Percentiles rank a stretch among this genome's conserved stretches.
Evolutionary conservation across 2,888 invertebrate species (phyloP).

Genomic region (Euphydryas editha): DNA sequence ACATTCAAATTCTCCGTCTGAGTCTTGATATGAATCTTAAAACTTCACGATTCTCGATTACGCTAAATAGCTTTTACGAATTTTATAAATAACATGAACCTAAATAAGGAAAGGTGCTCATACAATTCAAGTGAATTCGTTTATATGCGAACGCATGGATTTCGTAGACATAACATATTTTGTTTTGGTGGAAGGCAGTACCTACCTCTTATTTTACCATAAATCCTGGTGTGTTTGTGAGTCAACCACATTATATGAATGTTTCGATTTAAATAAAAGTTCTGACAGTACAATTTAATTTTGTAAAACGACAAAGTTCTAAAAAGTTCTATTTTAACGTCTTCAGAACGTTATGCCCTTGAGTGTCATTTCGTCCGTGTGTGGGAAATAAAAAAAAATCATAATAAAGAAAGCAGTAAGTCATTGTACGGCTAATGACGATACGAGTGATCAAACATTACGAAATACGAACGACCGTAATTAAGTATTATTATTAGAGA

Average conservation of each 20-base stretch:
- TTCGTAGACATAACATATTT: constrained; percentile 7
- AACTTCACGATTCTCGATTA: neutral
- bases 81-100: constrained; percentile 1
- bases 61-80: neutral
- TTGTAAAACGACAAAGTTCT: constrained; percentile 1
- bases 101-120: neutral
- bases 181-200: neutral
- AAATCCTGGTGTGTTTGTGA: neutral
- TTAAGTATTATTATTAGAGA: neutral
- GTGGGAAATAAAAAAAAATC: constrained; percentile 33
- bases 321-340: neutral
- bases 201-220: neutral
- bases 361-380: constrained; percentile 19
- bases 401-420: constrained; percentile 24
- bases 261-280: neutral
- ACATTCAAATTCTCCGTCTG: neutral
- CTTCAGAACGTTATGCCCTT: constrained; percentile 14
- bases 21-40: constrained; percentile 6
- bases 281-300: neutral
- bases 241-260: too few species aligned
- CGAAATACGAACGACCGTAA: constrained; percentile 1
- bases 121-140: neutral
- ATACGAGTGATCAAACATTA: constrained; percentile 10
- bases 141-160: neutral
- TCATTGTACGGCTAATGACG: constrained; percentile 26